Conservation (phyloP, 2,797 vertebrate genomes). For the Chaetophractus vellerosus region DNA sequence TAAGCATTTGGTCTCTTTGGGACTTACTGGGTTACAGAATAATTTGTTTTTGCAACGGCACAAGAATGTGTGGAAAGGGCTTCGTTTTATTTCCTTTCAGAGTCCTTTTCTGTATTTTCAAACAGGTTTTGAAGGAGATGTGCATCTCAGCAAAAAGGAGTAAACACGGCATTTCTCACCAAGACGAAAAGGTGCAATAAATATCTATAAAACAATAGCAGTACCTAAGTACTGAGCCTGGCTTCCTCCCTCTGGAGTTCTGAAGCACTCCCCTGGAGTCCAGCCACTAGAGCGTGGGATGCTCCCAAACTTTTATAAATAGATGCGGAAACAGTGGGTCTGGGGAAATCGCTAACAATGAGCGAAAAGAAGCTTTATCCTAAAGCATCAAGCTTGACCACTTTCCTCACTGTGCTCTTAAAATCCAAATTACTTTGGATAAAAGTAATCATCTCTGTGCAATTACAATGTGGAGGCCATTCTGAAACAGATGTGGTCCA, state of each 20-base stretch:
- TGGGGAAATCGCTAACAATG: conserved; percentile 17
- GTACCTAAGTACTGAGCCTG: not conserved
- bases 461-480: conserved; percentile 37
- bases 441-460: conserved; percentile 64
- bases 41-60: conserved; percentile 13
- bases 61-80: conserved; percentile 24
- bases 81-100: not conserved
- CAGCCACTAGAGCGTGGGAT: not conserved
- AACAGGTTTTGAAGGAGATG: not conserved
- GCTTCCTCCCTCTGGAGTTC: not conserved
- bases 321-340: conserved; percentile 5
- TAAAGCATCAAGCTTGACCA: not conserved
- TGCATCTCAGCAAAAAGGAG: conserved; percentile 9
- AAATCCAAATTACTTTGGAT: conserved; percentile 43
- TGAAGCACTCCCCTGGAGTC: not conserved
- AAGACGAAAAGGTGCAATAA: not conserved
- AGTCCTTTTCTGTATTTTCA: not conserved
- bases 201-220: not conserved
- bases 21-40: not conserved
- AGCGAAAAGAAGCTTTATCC: not conserved
- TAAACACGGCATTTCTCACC: not conserved
- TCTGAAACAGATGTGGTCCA: conserved; percentile 72
- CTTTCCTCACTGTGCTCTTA: conserved; percentile 58
- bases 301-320: not conserved
- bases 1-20: not conserved